Evolutionary conservation across 2,888 invertebrate species (phyloP).

Genomic region (Polydesmus complanatus): DNA sequence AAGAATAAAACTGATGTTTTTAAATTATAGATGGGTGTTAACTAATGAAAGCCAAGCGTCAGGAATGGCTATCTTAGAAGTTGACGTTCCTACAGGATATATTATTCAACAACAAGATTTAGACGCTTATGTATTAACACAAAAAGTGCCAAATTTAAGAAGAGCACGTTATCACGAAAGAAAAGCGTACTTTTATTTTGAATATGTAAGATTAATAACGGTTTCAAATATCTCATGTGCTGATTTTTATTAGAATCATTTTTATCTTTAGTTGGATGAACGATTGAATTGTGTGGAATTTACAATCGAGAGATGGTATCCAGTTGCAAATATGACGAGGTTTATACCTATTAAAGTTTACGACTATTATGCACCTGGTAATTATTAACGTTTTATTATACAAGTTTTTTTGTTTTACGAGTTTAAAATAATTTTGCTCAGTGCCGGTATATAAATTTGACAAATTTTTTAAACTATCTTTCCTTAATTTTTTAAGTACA

Average conservation of each 20-base stretch:
- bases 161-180: constrained; percentile 65
- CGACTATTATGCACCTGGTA: constrained; percentile 92
- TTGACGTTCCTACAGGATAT: constrained; percentile 78
- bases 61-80: constrained; percentile 75
- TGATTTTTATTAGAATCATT: not conserved
- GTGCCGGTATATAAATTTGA: too few relatives aligned
- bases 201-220: constrained; percentile 54
- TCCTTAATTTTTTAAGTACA: too few relatives aligned
- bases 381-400: too few relatives aligned
- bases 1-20: not conserved
- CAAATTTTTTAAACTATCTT: too few relatives aligned
- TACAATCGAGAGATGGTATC: constrained; percentile 85
- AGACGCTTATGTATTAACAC: constrained; percentile 68
- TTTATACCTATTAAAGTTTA: constrained; percentile 79
- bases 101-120: constrained; percentile 79
- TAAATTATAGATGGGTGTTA: constrained; percentile 55
- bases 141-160: constrained; percentile 62
- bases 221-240: not conserved
- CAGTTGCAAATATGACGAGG: constrained; percentile 90
- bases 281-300: constrained; percentile 81
- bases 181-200: constrained; percentile 84
- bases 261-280: constrained; percentile 51
- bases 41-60: constrained; percentile 62
- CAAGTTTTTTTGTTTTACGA: not conserved
- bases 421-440: not conserved